Conservation (phyloP, 2,888 invertebrate genomes). For the Idaea aversata region DNA sequence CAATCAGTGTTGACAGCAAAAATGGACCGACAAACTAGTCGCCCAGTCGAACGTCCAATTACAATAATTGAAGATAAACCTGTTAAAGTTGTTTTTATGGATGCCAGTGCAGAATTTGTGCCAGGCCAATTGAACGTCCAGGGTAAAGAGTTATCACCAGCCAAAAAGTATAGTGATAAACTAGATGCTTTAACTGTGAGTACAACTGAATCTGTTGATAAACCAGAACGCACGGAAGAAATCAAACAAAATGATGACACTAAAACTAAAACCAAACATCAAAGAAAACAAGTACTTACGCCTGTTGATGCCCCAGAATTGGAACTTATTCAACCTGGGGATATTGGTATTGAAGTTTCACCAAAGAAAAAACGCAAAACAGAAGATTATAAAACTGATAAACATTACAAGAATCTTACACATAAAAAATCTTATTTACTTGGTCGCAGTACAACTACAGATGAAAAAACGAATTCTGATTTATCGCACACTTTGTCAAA, state of each 20-base stretch:
- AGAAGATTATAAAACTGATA: conserved; percentile 59
- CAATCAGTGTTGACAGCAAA: conserved; percentile 66
- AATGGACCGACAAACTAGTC: conserved; percentile 17
- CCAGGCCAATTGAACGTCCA: conserved; percentile 58
- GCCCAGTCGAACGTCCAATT: conserved; percentile 58
- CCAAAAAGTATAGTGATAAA: conserved; percentile 36
- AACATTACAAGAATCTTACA: conserved; percentile 49
- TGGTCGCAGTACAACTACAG: conserved; percentile 42
- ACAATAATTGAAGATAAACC: conserved; percentile 73
- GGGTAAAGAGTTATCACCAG: conserved; percentile 61
- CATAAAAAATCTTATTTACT: conserved; percentile 70
- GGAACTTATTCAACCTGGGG: conserved; percentile 68
- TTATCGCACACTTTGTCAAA: conserved; percentile 35
- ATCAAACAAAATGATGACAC: conserved; percentile 51
- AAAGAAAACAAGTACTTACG: conserved; percentile 73
- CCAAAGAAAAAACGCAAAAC: conserved; percentile 65
- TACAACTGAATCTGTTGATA: conserved; percentile 55
- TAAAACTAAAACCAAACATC: conserved; percentile 67
- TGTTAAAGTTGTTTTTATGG: conserved; percentile 70
- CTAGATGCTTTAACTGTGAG: conserved; percentile 36
- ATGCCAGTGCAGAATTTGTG: conserved; percentile 50
- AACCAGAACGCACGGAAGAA: conserved; percentile 53
- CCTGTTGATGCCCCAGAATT: conserved; percentile 70
- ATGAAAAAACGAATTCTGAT: conserved; percentile 42
- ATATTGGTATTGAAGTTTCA: conserved; percentile 57